Base-by-base conservation (phyloP, 2,888 invertebrate genomes). In the Julus scandinavius region DNA sequence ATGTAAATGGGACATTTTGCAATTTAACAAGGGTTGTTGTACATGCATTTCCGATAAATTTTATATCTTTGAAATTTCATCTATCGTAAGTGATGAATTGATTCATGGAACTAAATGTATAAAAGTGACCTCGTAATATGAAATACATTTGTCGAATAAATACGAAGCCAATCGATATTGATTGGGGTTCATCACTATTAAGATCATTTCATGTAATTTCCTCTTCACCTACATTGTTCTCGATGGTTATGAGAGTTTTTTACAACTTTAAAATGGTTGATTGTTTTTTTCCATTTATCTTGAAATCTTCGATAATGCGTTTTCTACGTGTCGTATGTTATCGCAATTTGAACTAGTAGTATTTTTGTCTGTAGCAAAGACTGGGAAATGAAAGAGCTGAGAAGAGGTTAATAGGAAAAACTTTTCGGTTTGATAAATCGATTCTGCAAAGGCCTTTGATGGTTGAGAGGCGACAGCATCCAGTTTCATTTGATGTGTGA, bases 261-360 rank as follows among this genome's bases (percentile, higher is more conserved):
- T 72, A n/a, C 72, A 72, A 29, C 72, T 20, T 72, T 2, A 20
- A 72, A 29, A 29, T 38, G 6, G 4, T 17, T 11, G 54, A 17
- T 54, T 54, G 54, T 80, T 80, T 80, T 80, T 1, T 38, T 80
- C 13, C 11, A 6, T 38, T 3, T 13, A 80, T 80, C 15, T 20
- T 13, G 80, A 38, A 80, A 13, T 15, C 80, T 13, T 80, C 38
- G 80, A 80, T 80, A 80, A 80, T 80, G 80, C 80, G 15, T 38
- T 29, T 80, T 80, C 80, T 80, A 80, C 80, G 80, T 80, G 80
- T 80, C 80, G 80, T 80, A 72, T 72, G 63, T 72, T 80, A 80
- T 80, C 29, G 80, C 80, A 80, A 80, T 38, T 29, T 80, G 38
- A 80, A 29, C 80, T 38, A 38, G 80, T 80, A 63, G 9, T 63